These are phyloP conservation scores for Galeopterus variegatus DNA, from an alignment of 2,113 vertebrate genomes.

Conservation along the genomic window DNA sequence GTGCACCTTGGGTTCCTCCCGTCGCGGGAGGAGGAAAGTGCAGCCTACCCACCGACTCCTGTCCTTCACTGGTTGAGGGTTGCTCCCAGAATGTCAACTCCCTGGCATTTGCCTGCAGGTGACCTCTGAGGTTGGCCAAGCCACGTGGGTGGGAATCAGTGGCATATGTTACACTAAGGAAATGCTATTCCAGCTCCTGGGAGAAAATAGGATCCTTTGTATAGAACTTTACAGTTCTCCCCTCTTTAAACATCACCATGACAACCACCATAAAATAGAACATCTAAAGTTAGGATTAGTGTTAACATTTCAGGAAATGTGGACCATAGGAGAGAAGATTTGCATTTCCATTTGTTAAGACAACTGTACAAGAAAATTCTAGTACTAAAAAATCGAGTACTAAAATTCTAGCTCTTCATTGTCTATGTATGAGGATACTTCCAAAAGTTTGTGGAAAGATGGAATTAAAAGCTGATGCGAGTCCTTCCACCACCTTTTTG, in stretches of 20 bases:
- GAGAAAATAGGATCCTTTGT: slow-evolving; percentile 60
- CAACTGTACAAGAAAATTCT: slow-evolving; percentile 73
- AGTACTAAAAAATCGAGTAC: background rate
- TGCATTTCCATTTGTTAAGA: slow-evolving; percentile 64
- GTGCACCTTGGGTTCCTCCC: background rate
- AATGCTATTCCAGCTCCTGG: background rate
- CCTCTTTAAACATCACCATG: slow-evolving; percentile 80
- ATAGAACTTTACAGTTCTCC: slow-evolving; percentile 38
- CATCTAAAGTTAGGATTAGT: slow-evolving; percentile 76
- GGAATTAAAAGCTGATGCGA: no score
- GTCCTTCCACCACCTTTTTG: no score
- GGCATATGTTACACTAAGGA: background rate
- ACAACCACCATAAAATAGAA: slow-evolving; percentile 77
- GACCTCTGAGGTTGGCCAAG: background rate
- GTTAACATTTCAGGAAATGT: slow-evolving; percentile 72
- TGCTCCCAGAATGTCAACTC: background rate
- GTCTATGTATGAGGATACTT: background rate
- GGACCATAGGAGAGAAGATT: slow-evolving; percentile 65
- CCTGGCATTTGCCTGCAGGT: background rate
- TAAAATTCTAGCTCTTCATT: slow-evolving; percentile 58
- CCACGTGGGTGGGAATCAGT: background rate
- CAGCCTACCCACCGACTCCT: accelerated
- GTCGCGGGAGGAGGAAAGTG: accelerated
- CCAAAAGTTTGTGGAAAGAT: no score
- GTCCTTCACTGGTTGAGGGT: background rate